Conservation (phyloP, 1,140 invertebrate species). For the Tetragnatha versicolor region DNA sequence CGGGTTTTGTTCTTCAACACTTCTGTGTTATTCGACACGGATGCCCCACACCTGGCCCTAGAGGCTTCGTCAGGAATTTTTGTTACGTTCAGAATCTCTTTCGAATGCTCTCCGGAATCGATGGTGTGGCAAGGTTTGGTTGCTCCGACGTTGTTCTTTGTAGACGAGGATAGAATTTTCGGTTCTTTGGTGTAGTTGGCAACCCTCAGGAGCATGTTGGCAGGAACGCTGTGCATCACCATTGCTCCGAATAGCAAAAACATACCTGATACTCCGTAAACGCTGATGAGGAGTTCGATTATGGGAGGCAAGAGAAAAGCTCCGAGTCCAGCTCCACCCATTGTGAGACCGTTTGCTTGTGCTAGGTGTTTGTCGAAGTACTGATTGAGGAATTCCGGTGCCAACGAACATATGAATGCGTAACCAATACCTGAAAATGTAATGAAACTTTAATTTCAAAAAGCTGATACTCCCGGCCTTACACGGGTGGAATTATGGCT, state of each 20-base stretch:
- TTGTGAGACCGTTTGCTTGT: not conserved
- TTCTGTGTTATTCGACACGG: too few species aligned
- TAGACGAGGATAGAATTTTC: too few species aligned
- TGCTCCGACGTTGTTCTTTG: too few species aligned
- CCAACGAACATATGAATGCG: not conserved
- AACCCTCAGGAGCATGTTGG: not conserved
- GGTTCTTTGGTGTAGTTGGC: not conserved
- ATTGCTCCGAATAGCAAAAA: not conserved
- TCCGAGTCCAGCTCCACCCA: not conserved
- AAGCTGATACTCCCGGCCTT: not conserved
- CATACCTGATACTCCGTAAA: not conserved
- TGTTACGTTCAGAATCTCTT: too few species aligned
- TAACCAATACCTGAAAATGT: not conserved
- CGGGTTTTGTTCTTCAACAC: too few species aligned
- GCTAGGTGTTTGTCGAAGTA: not conserved
- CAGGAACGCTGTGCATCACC: not conserved
- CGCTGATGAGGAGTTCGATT: not conserved
- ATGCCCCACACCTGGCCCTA: too few species aligned
- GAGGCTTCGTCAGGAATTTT: too few species aligned
- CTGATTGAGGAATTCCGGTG: not conserved
- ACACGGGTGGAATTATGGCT: not conserved
- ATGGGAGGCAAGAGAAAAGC: not conserved
- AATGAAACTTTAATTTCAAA: not conserved
- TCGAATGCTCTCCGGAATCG: too few species aligned
- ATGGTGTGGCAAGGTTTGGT: too few species aligned